Evolutionary conservation across 2,797 vertebrate genomes (phyloP).

Genomic region (Astyanax mexicanus): DNA sequence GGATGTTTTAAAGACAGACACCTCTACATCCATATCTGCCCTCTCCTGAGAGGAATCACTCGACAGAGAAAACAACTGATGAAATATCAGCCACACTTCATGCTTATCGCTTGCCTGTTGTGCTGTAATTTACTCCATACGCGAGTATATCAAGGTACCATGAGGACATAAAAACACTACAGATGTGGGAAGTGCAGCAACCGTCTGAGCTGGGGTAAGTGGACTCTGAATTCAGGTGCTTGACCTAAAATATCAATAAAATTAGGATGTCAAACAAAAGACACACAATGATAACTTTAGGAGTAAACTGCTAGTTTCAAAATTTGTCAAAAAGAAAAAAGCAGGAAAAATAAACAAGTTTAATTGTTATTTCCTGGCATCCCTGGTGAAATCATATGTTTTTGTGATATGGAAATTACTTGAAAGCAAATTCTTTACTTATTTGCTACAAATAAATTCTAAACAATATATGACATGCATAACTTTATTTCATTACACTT

Average conservation of each 20-base stretch:
- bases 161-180: background rate
- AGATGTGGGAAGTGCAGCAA: background rate
- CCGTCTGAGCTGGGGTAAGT: background rate
- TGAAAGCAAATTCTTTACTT: no score
- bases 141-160: background rate
- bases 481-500: no score
- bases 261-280: no score
- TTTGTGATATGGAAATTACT: no score
- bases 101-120: conserved; percentile 40
- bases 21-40: conserved; percentile 45
- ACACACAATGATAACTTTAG: no score
- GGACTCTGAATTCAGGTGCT: background rate
- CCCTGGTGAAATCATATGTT: no score
- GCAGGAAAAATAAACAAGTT: no score
- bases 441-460: no score
- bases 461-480: no score
- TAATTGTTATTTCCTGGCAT: no score
- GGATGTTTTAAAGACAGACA: conserved; percentile 47
- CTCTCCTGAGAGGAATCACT: conserved; percentile 40
- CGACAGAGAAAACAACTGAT: conserved; percentile 38
- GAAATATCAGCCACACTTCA: conserved; percentile 29
- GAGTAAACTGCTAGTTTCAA: no score
- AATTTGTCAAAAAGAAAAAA: no score
- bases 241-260: background rate
- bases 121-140: conserved; percentile 37